Evolutionary conservation across 2,888 invertebrate species (phyloP), one percentile per base, ranked within the genome.

Genomic region (Noctua janthe): DNA sequence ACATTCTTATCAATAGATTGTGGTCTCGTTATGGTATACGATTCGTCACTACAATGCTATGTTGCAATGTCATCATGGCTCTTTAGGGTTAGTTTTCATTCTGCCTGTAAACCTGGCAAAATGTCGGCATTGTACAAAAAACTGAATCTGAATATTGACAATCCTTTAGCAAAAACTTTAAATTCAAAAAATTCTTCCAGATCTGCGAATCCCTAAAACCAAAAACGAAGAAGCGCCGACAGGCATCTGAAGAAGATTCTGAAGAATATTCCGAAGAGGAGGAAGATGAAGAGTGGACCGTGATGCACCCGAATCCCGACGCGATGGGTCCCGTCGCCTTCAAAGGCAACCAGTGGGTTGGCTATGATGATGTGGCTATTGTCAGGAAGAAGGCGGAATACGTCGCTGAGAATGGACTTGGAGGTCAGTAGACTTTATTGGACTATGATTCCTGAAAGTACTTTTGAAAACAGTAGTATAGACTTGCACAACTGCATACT

Each of bases 271-370:
- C 98, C 76, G 97, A 98, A 49, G 98, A 93, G 15, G 94, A 95
- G 17, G 94, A 93, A 17, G 94, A 95, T 15, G 92, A 93, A 29
- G 92, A 94, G 0, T 99, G 99, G 99, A 98, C 97, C 35, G 98
- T 99, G 13, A 98, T 98, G 87, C 98, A 98, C 85, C 98, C 99
- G 0, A 98, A 99, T 94, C 97, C 98, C 0, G 97, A 97, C 51
- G 98, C 98, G 0, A 98, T 99, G 98, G 99, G 99, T 0, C 99
- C 99, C 0, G 99, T 99, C 91, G 99, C 99, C 3, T 98, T 97
- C 94, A 92, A 80, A 49, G 98, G 98, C 43, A 98, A 99, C 94
- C 99, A 99, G 94, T 99, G 99, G 99, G 99, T 99, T 2, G 99
- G 99, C 0, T 99, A 99, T 92, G 99, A 99, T 91, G 99, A 99